Base-by-base conservation (phyloP, 1,140 invertebrate species). In the Bombus sylvicola region DNA sequence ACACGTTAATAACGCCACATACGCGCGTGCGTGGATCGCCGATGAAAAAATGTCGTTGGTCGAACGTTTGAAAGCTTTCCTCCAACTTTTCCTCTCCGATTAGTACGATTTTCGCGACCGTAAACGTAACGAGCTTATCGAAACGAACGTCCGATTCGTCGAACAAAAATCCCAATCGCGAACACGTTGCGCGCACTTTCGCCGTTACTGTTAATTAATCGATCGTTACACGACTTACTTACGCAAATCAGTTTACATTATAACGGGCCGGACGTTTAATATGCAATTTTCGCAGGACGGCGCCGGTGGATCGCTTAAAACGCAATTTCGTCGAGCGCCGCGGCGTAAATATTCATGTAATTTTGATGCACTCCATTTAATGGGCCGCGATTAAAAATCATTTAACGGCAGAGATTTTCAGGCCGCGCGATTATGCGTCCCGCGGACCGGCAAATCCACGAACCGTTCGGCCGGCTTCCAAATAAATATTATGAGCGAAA, bases 281-380 rank as follows among this genome's bases (percentile, higher is more conserved):
- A 80, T 53, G 64, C 62, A 76, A 85, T 85, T 81, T 74, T 69
- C n/a, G 31, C 57, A 43, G 12, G 13, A 22, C 53, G 18, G 57
- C 34, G 77, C 68, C 71, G 69, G 59, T 34, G 68, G 57, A 85
- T 85, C 83, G 78, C 37, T 85, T 85, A 74, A 81, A 81, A 75
- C 71, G 78, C 69, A 85, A 85, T 85, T 80, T 81, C 13, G 59
- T 28, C 43, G 74, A 37, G 22, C 41, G 53, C 10, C 10, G 15
- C 76, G 64, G 47, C 71, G 77, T 85, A 85, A 85, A 85, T 81
- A 81, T 85, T 85, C 83, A 85, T 85, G 83, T 85, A 81, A 85
- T 81, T 85, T 81, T 81, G 43, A 85, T 85, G 83, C 69, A 81
- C 78, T 81, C 71, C 59, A 62, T 68, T 85, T 74, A 85, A 85